phyloP scores from a whole-genome alignment of 2,797 vertebrate genomes.

The Gambelia wislizenii region DNA sequence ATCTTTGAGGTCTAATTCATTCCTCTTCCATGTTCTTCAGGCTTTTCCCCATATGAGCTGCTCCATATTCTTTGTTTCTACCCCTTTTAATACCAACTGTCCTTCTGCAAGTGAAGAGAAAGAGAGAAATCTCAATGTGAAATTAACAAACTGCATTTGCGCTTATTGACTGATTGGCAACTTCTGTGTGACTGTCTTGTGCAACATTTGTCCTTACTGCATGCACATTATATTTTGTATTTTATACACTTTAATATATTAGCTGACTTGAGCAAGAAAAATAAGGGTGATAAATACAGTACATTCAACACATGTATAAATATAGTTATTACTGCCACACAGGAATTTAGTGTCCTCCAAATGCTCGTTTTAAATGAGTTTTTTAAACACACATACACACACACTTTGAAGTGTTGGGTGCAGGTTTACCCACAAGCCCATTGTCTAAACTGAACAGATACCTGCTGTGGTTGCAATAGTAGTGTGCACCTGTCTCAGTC shows the following conservation, averaged over 20 bases:
- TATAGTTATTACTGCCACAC: not conserved
- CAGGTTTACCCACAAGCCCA: slow-evolving; percentile 43
- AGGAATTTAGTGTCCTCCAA: not conserved
- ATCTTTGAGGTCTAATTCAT: not conserved
- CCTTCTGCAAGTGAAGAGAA: not conserved
- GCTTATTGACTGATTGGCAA: not conserved
- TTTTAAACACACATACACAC: too few species aligned
- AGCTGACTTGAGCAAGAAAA: not conserved
- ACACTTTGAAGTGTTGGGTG: not conserved
- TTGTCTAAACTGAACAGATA: slow-evolving; percentile 28
- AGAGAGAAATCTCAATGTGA: not conserved
- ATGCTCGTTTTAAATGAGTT: not conserved
- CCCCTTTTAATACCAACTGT: not conserved
- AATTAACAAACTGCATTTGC: not conserved
- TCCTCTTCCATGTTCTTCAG: not conserved
- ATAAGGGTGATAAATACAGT: not conserved
- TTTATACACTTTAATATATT: not conserved
- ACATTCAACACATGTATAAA: not conserved
- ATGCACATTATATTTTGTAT: not conserved
- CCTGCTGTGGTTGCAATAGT: slow-evolving; percentile 40
- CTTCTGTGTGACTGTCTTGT: not conserved
- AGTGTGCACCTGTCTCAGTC: slow-evolving; percentile 56
- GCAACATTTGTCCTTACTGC: not conserved
- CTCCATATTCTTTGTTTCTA: too few species aligned
- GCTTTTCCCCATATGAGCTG: not conserved